These are phyloP conservation scores for Nyleta sp. DNA, from an alignment of 2,888 invertebrate species.

Conservation along the genomic window DNA sequence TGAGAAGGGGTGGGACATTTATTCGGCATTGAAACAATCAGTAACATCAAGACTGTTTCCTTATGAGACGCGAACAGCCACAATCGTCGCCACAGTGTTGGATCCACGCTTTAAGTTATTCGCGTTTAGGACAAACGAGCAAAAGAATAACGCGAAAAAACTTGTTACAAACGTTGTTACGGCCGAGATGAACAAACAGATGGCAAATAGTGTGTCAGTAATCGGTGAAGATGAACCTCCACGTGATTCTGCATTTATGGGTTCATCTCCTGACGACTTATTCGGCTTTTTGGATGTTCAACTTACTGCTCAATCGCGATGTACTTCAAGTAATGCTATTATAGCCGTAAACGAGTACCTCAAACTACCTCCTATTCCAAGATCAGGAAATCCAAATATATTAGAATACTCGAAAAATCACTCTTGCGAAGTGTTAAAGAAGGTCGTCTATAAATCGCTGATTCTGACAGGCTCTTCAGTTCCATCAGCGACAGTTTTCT, in stretches of 20 bases:
- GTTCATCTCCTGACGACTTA: conserved; percentile 5
- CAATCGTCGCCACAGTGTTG: not conserved
- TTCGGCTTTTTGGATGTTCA: conserved; percentile 14
- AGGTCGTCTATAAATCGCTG: conserved; percentile 12
- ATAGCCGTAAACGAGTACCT: conserved; percentile 18
- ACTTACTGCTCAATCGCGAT: not conserved
- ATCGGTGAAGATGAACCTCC: not conserved
- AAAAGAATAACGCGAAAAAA: not conserved
- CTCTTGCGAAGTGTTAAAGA: not conserved
- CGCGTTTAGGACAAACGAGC: conserved; percentile 4
- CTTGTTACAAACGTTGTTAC: not conserved
- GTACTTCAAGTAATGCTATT: conserved; percentile 20
- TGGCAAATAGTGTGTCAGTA: not conserved
- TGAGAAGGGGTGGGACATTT: not conserved
- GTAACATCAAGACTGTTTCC: not conserved
- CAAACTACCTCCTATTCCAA: conserved; percentile 1
- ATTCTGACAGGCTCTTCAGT: conserved; percentile 26
- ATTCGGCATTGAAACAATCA: not conserved
- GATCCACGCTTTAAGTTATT: not conserved
- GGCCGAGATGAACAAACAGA: not conserved
- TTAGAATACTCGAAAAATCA: conserved; percentile 23
- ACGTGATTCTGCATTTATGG: not conserved
- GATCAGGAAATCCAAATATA: conserved; percentile 13
- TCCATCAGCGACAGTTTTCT: conserved; percentile 17
- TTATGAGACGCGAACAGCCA: not conserved